Percentiles rank a stretch among this genome's conserved stretches.
These are phyloP conservation scores for Harpalus rufipes DNA, from an alignment of 2,888 invertebrate genomes.

Conservation along the genomic window DNA sequence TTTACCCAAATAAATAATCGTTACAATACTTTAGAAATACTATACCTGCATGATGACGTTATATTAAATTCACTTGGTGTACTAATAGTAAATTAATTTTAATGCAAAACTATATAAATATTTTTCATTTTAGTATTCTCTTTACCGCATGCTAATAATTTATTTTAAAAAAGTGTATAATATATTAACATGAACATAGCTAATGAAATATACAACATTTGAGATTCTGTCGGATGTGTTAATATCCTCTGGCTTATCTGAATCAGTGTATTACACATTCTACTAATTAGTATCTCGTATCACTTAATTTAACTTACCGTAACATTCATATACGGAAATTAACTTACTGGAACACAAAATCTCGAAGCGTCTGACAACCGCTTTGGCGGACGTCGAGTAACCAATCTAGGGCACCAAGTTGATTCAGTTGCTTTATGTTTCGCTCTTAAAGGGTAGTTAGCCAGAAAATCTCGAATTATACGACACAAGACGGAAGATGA, in stretches of 20 bases:
- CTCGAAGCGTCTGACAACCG: slow-evolving; percentile 3
- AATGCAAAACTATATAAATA: background rate
- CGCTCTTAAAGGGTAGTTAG: background rate
- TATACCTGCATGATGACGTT: no score
- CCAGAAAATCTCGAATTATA: background rate
- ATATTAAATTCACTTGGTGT: background rate
- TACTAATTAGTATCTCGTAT: slow-evolving; percentile 32
- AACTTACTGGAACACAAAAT: slow-evolving; percentile 35
- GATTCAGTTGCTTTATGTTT: background rate
- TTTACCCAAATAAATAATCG: no score
- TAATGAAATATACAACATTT: background rate
- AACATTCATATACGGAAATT: slow-evolving; percentile 46
- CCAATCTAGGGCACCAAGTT: background rate
- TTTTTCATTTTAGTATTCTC: background rate
- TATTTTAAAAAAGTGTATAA: background rate
- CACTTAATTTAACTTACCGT: slow-evolving; percentile 48
- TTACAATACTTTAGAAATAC: no score
- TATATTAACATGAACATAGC: background rate
- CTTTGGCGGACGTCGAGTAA: background rate
- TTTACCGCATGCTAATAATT: background rate
- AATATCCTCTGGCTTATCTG: slow-evolving; percentile 38
- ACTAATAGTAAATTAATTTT: background rate
- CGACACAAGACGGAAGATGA: slow-evolving; percentile 8
- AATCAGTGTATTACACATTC: slow-evolving; percentile 12
- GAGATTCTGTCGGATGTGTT: slow-evolving; percentile 37